These are phyloP conservation scores for Charina bottae DNA, from an alignment of 2,113 vertebrate genomes.

Conservation along the genomic window DNA sequence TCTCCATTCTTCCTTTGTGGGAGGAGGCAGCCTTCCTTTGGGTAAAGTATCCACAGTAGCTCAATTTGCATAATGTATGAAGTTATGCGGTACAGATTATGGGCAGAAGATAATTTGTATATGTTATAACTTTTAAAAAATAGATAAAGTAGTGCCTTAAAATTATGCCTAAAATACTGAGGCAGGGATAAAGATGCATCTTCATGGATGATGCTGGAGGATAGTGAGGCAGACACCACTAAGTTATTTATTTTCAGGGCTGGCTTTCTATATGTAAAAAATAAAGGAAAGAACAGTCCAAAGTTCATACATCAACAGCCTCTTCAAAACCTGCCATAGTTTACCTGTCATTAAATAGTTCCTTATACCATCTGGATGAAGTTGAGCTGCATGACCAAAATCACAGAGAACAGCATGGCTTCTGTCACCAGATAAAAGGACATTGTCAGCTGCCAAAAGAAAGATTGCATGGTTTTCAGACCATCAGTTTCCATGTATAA, in stretches of 20 bases:
- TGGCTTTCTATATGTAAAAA: not conserved
- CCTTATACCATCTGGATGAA: conserved; percentile 78
- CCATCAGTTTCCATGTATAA: not conserved
- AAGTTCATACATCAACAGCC: not conserved
- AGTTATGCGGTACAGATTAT: not conserved
- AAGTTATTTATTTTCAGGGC: not conserved
- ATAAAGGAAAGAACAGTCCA: not conserved
- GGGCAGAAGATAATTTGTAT: not conserved
- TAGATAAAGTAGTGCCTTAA: not conserved
- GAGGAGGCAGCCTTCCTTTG: not conserved
- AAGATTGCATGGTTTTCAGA: conserved; percentile 7
- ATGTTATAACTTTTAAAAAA: not conserved
- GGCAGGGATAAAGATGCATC: not conserved
- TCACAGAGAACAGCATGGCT: conserved; percentile 89
- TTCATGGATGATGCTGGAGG: not conserved
- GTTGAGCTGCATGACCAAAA: conserved; percentile 90
- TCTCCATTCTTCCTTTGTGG: not conserved
- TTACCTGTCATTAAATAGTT: conserved; percentile 78
- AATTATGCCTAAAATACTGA: not conserved
- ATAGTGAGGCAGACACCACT: too few relatives aligned
- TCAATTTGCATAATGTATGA: not conserved
- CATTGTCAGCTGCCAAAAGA: conserved; percentile 86
- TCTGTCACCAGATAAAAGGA: conserved; percentile 89
- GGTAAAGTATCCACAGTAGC: not conserved
- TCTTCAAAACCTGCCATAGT: not conserved